phyloP scores from a whole-genome alignment of 2,888 invertebrate species.

The Ornithoptera priamus region DNA sequence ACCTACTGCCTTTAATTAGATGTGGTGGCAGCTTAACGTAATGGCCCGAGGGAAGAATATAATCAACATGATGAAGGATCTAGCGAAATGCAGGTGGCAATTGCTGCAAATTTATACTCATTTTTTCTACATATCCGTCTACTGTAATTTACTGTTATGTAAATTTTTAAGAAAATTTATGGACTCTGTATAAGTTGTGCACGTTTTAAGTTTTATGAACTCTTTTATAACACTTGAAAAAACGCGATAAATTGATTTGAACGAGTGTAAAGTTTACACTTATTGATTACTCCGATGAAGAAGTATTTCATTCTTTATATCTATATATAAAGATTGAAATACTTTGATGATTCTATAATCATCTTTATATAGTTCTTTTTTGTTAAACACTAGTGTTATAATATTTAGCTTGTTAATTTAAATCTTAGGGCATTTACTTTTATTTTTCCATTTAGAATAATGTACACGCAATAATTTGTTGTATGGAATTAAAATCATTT shows the following conservation, averaged over 20 bases:
- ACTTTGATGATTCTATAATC: too few relatives aligned
- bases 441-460: too few relatives aligned
- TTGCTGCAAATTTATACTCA: not conserved
- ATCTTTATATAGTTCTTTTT: too few relatives aligned
- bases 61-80: not conserved
- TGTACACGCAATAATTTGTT: too few relatives aligned
- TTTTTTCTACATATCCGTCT: not conserved
- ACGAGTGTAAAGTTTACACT: not conserved
- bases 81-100: not conserved
- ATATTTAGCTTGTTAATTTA: too few relatives aligned
- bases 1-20: slow-evolving; percentile 45
- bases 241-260: not conserved
- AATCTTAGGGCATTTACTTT: too few relatives aligned
- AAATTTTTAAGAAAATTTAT: too few relatives aligned
- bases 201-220: not conserved
- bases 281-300: not conserved
- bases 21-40: slow-evolving; percentile 21
- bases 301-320: too few relatives aligned
- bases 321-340: too few relatives aligned
- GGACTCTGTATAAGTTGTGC: not conserved
- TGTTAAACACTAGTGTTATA: too few relatives aligned
- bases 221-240: not conserved
- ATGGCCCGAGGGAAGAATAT: slow-evolving; percentile 10
- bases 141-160: not conserved
- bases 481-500: too few relatives aligned